Evolutionary conservation across 2,797 vertebrate genomes (phyloP).

Genomic region (Moxostoma hubbsi): DNA sequence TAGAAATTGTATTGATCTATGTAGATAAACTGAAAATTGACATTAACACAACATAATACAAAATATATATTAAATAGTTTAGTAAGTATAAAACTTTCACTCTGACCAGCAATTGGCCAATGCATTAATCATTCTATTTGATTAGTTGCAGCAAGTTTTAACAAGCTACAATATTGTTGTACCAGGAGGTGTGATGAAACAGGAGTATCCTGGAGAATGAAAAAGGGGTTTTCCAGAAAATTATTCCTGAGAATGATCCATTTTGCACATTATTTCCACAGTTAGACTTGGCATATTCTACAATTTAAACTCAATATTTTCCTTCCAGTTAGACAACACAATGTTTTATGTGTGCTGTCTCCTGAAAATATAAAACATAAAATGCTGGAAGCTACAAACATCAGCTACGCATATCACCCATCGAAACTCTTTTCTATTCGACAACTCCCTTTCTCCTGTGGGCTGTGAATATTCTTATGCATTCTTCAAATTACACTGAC

Average conservation of each 20-base stretch:
- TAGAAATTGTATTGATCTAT: too few relatives aligned
- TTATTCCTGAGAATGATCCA: not conserved
- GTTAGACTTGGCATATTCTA: not conserved
- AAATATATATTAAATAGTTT: not conserved
- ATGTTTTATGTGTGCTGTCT: not conserved
- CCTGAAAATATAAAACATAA: not conserved
- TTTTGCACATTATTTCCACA: not conserved
- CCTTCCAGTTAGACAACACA: not conserved
- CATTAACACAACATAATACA: not conserved
- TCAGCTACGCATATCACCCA: not conserved
- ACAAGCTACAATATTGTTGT: not conserved
- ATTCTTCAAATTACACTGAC: not conserved
- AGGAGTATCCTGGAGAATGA: not conserved
- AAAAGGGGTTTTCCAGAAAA: not conserved
- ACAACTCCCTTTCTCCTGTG: not conserved
- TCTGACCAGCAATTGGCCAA: not conserved
- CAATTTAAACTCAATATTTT: not conserved
- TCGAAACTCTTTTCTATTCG: not conserved
- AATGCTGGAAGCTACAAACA: not conserved
- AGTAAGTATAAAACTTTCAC: not conserved
- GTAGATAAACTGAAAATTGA: not conserved
- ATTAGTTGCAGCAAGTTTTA: conserved; percentile 7
- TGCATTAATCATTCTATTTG: conserved; percentile 2
- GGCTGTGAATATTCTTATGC: not conserved
- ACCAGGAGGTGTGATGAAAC: conserved; percentile 35